These are phyloP conservation scores for Cheilosia variabilis DNA, from an alignment of 2,888 invertebrate species.

Conservation along the genomic window DNA sequence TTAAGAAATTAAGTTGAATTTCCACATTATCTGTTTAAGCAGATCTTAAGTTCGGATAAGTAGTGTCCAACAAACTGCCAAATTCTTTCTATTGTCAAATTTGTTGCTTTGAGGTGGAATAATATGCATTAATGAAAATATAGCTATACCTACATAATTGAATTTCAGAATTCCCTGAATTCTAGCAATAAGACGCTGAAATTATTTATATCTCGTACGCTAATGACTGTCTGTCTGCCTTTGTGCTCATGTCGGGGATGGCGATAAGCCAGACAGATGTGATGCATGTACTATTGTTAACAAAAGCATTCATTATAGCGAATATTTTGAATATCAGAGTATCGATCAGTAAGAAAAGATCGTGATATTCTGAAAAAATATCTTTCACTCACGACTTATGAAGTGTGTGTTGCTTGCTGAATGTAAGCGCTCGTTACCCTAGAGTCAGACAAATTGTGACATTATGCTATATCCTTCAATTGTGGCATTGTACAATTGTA, in stretches of 20 bases:
- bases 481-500: conserved; percentile 33
- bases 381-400: conserved; percentile 69
- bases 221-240: conserved; percentile 10
- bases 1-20: conserved; percentile 9
- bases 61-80: too few species aligned
- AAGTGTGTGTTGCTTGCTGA: conserved; percentile 14
- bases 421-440: conserved; percentile 23
- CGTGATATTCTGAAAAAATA: conserved; percentile 63
- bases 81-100: too few species aligned
- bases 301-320: conserved; percentile 33
- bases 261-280: conserved; percentile 44
- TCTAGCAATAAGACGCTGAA: too few species aligned
- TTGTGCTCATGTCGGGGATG: conserved; percentile 45
- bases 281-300: conserved; percentile 52
- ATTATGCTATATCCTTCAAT: conserved; percentile 60
- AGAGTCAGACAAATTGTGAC: conserved; percentile 52
- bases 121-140: too few species aligned
- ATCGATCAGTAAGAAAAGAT: conserved; percentile 50
- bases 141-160: too few species aligned
- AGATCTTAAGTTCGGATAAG: too few species aligned
- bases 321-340: conserved; percentile 66
- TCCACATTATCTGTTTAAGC: conserved; percentile 7
- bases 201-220: conserved; percentile 3
- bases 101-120: too few species aligned
- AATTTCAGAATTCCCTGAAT: too few species aligned